Evolutionary conservation across 2,113 vertebrate species (phyloP), one percentile per base, ranked within the genome.

Genomic region (Amblyopsis rosae): DNA sequence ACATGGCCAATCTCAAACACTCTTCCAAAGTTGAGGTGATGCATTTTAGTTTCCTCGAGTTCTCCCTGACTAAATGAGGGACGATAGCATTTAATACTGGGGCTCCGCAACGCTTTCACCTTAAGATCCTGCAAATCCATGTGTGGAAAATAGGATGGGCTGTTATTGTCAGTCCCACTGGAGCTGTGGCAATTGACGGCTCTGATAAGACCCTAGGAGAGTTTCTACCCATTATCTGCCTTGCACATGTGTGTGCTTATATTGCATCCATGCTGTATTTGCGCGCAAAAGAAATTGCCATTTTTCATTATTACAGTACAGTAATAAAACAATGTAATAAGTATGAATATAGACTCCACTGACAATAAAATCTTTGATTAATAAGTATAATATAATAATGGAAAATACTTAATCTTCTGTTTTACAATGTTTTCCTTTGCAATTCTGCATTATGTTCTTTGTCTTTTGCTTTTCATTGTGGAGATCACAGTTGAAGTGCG

Each of bases 181-280:
- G 83, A 84, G 83, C 82, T 79, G 82, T 79, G 79, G 84, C 80
- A 79, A 77, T 72, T 59, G 76, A 79, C 87, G 85, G 82, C 82
- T 80, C 88, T 70, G 91, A 92, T 92, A 92, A 91, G 84, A 79
- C 82, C 4, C 83, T 84, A 83, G 83, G 87, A 85, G 83, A 82
- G 79, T 81, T 80, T 84, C 84, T 69, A 61, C 74, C 83, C 81
- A 88, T 92, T 92, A 93, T 93, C 92, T 86, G 79, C 6, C 86
- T 75, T 69, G 67, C 72, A 85, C 91, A 93, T 84, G 75, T 86
- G 87, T 88, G 87, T 80, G 57, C 64, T 86, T 64, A 80, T 72
- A 88, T 90, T 89, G 69, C 70, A 69, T 54, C 77, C 58, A 72
- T 73, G 64, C 82, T 57, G 67, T 77, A 81, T n/a, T 65, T 54